Conservation (phyloP, 1,140 invertebrate species). For the Heliconius congener region DNA sequence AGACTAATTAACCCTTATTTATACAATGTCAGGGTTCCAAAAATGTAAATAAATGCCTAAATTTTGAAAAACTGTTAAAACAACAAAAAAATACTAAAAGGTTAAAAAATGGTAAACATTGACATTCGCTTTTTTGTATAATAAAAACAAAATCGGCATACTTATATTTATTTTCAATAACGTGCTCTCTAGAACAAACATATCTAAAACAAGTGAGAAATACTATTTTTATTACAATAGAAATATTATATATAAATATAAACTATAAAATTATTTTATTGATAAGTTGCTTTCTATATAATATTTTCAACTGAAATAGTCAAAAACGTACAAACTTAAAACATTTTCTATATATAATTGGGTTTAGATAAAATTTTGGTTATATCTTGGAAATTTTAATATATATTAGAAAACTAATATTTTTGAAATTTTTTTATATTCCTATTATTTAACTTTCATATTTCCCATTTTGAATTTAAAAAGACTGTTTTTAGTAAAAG, state of each 20-base stretch:
- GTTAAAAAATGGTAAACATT: constrained; percentile 3
- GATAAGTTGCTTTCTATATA: neutral
- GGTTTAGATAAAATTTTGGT: neutral
- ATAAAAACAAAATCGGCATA: constrained; percentile 37
- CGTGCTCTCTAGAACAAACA: constrained; percentile 19
- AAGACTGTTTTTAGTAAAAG: no score
- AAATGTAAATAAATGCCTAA: neutral
- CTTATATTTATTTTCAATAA: constrained; percentile 35
- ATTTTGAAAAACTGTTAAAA: neutral
- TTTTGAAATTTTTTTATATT: no score
- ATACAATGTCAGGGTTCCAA: neutral
- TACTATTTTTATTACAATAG: constrained; percentile 2
- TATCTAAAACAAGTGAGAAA: constrained; percentile 21
- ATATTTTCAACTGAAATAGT: constrained; percentile 5
- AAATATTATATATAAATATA: constrained; percentile 1
- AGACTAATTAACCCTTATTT: neutral
- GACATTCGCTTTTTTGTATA: constrained; percentile 14
- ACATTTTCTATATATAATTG: neutral
- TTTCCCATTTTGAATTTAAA: no score
- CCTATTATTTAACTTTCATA: no score
- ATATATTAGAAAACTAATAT: neutral
- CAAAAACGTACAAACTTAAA: constrained; percentile 6
- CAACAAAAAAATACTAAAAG: neutral
- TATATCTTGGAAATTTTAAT: constrained; percentile 5
- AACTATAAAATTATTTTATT: neutral